Percentiles rank a stretch among this genome's conserved stretches.
phyloP scores from a whole-genome alignment of 2,797 vertebrate species.

The Melanotaenia maccullochi region DNA sequence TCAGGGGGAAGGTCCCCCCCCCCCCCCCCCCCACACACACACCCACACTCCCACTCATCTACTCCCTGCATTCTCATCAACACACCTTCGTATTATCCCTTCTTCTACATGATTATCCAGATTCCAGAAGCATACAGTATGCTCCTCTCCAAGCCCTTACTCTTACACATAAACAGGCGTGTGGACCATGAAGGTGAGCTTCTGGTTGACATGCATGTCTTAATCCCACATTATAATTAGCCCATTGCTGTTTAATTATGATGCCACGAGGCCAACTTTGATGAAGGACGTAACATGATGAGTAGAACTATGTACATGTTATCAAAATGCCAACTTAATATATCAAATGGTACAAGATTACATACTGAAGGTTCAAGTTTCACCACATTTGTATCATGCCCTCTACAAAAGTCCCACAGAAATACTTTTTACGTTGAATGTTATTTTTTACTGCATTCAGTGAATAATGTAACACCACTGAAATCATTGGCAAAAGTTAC shows the following conservation, averaged over 20 bases:
- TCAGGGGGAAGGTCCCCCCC: constrained; percentile 59
- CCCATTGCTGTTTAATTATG: constrained; percentile 49
- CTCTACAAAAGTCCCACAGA: constrained; percentile 29
- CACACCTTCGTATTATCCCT: neutral
- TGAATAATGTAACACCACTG: constrained; percentile 55
- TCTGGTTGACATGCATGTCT: constrained; percentile 28
- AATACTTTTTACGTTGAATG: constrained; percentile 42
- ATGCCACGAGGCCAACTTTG: constrained; percentile 13
- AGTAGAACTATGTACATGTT: neutral
- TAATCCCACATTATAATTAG: constrained; percentile 45
- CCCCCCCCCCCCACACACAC: neutral
- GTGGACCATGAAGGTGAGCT: constrained; percentile 21
- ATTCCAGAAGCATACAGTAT: neutral
- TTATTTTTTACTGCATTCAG: constrained; percentile 64
- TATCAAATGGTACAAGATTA: constrained; percentile 24
- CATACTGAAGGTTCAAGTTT: constrained; percentile 17
- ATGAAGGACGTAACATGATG: constrained; percentile 41
- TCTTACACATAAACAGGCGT: constrained; percentile 1
- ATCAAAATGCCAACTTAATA: constrained; percentile 31
- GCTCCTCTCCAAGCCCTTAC: constrained; percentile 8
- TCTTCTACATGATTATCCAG: neutral
- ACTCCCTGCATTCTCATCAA: neutral
- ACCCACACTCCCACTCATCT: neutral
- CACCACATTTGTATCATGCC: constrained; percentile 6
- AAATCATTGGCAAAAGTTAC: constrained; percentile 56